Base-by-base conservation (phyloP, 2,113 vertebrate species). In the Oncorhynchus kisutch region DNA sequence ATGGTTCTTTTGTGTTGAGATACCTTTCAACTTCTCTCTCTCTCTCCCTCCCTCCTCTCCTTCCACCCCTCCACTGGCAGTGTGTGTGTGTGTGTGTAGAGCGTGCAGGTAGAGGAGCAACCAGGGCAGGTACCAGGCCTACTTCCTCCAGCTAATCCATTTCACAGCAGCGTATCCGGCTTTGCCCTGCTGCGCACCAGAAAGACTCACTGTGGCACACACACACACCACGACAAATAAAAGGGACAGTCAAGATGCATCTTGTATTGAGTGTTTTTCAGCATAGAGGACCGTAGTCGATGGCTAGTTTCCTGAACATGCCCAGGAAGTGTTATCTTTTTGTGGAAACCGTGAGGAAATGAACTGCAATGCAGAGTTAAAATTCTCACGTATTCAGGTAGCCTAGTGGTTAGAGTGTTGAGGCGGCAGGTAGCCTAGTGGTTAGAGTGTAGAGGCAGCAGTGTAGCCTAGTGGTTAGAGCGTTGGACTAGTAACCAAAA, bases 91-190 rank as follows among this genome's bases (percentile, higher is more conserved):
- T 12, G 29, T 70, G 54, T 29, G 57, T 64, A n/a, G n/a, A n/a
- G 62, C 7, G 13, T 48, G 22, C 34, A 49, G 4, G 16, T 20
- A 57, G 54, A 22, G 13, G 9, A 65, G 39, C 11, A 20, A 22
- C 39, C 39, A 39, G 39, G 24, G 11, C n/a, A 18, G 8, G 39
- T 9, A 9, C 1, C 39, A 45, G 24, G 24, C 57, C 4, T 18
- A 20, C 2, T 57, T 59, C 29, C 65, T 14, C 73, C 6, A 67
- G 71, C n/a, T 77, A 71, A 80, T 78, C 64, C 65, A 2, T 74
- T 65, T 75, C 60, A 48, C 75, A 74, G 71, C 25, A 27, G 67
- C 25, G 49, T 24, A 31, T 75, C 34, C 13, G 59, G 71, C 68
- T 51, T 59, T 57, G 16, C 62, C 78, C 39, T 45, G 39, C 39